Evolutionary conservation across 2,888 invertebrate genomes (phyloP), one percentile per base, ranked within the genome.

Genomic region (Ormyrus thymus): DNA sequence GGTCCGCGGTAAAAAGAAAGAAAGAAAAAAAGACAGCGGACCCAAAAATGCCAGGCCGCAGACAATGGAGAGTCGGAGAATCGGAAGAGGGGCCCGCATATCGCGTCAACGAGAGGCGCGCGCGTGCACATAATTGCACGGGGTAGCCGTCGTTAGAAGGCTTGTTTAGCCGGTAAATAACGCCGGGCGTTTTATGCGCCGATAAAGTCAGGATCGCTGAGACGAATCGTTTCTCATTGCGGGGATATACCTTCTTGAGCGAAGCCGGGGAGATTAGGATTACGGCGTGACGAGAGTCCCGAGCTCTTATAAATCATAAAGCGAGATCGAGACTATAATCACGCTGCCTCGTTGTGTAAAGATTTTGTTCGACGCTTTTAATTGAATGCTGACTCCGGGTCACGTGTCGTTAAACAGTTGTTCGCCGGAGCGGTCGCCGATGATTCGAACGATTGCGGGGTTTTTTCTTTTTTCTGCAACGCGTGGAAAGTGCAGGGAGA

Each of bases 91-190:
- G 29, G 29, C 13, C 11, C 11, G 43, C 8, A 10, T 9, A 7
- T 59, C 59, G 29, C 7, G 29, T 5, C 8, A 43, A 10, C 13
- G 62, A 58, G 74, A 46, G 29, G 29, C 6, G 10, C 59, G 45
- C 48, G 48, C 59, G 45, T 13, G 48, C n/a, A 46, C 11, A 62
- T 9, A 46, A 46, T 62, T 10, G 45, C 45, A 7, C 8, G 15
- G 13, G n/a, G 13, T 46, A 15, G 50, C 50, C 48, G 66, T 62
- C 73, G 74, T 79, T 79, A 75, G 70, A 0, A 69, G 64, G 51
- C 78, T 74, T 79, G 78, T 79, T 74, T 79, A 70, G 58, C 62
- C 69, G 59, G 69, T 79, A 74, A 79, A 70, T 75, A 66, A 59
- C 51, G 43, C 10, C 9, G 53, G 71, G 69, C 65, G 70, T 79